A percentile compares a stretch with the other conserved stretches of the same genome.
These are phyloP conservation scores for Lathronympha strigana DNA, from an alignment of 2,888 invertebrate genomes.

Conservation along the genomic window DNA sequence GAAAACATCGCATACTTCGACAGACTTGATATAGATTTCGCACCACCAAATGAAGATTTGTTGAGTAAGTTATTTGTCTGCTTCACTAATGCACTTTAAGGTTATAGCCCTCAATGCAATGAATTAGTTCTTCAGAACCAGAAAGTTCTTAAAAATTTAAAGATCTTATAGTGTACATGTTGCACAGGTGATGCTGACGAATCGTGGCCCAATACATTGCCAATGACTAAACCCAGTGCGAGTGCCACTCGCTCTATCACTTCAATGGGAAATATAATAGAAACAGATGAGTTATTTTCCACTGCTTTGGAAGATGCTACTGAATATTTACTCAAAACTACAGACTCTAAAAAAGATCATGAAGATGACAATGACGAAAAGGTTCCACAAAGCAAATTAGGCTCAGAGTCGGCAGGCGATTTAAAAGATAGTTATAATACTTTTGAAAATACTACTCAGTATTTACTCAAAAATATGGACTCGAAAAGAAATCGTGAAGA, in stretches of 20 bases:
- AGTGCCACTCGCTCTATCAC: conserved; percentile 66
- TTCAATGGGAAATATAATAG: conserved; percentile 67
- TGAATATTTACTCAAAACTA: conserved; percentile 4
- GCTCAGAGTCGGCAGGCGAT: too few relatives aligned
- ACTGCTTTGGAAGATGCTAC: conserved; percentile 13
- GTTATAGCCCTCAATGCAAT: background rate
- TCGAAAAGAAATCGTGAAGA: background rate
- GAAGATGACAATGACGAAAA: background rate
- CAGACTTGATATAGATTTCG: conserved; percentile 48
- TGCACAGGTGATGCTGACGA: conserved; percentile 68
- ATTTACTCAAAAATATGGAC: background rate
- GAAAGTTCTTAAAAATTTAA: background rate
- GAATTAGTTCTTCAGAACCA: background rate
- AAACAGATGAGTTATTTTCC: conserved; percentile 58
- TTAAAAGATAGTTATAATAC: too few relatives aligned
- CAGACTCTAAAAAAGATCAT: background rate
- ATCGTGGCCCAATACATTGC: conserved; percentile 64
- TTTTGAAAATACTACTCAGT: conserved; percentile 11
- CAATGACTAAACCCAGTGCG: conserved; percentile 55
- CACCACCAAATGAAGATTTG: conserved; percentile 59
- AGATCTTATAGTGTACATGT: background rate
- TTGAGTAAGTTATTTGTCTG: conserved; percentile 60
- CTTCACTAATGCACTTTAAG: background rate
- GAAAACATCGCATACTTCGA: conserved; percentile 35
- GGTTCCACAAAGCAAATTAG: background rate